Percentiles rank a stretch among this genome's conserved stretches.
phyloP scores from a whole-genome alignment of 2,113 vertebrate genomes.

The Myanophis thanlyinensis region DNA sequence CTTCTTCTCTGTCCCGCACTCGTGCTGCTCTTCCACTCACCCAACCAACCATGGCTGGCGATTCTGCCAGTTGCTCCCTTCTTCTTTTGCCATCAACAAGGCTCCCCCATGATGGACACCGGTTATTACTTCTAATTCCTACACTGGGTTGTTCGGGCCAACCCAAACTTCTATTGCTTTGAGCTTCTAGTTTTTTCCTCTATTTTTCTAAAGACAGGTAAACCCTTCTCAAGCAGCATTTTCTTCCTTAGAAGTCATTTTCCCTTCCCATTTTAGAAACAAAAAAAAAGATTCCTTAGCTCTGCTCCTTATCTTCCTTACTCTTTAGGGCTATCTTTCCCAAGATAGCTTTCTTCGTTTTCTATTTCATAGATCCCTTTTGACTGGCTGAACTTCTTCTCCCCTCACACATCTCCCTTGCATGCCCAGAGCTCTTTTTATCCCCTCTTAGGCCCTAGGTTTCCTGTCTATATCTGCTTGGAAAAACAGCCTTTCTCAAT shows the following conservation, averaged over 20 bases:
- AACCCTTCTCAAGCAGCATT: background rate
- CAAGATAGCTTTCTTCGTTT: background rate
- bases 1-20: background rate
- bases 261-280: background rate
- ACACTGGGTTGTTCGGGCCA: background rate
- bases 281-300: background rate
- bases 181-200: background rate
- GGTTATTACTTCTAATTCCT: background rate
- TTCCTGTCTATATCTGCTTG: background rate
- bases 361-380: background rate
- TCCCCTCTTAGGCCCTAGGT: background rate
- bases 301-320: background rate
- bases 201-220: background rate
- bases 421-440: background rate
- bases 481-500: background rate
- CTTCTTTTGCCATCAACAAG: background rate
- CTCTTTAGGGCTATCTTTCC: background rate
- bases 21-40: background rate
- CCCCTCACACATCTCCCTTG: background rate
- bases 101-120: background rate
- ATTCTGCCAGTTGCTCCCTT: background rate
- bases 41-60: background rate
- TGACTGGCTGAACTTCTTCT: background rate
- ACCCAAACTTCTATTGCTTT: background rate
- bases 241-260: background rate